Percentiles rank a stretch among this genome's conserved stretches.
Conservation (phyloP, 2,113 vertebrate species). For the Dissostichus mawsoni region DNA sequence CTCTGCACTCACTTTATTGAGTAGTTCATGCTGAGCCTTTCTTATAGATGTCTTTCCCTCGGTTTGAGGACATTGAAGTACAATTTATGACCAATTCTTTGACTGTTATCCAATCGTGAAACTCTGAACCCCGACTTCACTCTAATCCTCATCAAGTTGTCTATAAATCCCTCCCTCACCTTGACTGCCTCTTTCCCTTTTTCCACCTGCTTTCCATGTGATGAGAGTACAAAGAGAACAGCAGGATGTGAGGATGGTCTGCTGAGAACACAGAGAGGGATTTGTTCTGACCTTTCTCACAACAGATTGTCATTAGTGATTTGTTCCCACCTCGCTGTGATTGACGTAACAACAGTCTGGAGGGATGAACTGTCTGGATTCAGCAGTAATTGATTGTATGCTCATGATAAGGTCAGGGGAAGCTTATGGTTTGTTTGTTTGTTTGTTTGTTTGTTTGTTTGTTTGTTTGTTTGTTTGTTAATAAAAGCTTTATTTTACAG, state of each 20-base stretch:
- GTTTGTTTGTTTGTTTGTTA: too few species aligned
- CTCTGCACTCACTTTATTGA: constrained; percentile 10
- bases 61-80: neutral
- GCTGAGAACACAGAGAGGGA: constrained; percentile 23
- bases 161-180: constrained; percentile 4
- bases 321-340: constrained; percentile 40
- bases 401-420: constrained; percentile 43
- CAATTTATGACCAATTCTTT: constrained; percentile 11
- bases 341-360: constrained; percentile 29
- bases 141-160: constrained; percentile 3
- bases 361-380: constrained; percentile 38
- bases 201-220: constrained; percentile 31
- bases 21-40: neutral
- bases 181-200: constrained; percentile 16
- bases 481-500: constrained; percentile 15
- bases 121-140: neutral
- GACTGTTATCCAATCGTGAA: neutral
- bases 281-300: constrained; percentile 58
- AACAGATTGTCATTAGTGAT: constrained; percentile 52
- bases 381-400: constrained; percentile 39
- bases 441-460: too few species aligned
- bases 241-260: constrained; percentile 1
- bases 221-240: neutral
- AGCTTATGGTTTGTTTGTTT: constrained; percentile 1
- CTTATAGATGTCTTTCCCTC: neutral